A percentile compares a stretch with the other conserved stretches of the same genome.
Evolutionary conservation across 2,113 vertebrate species (phyloP).

Genomic region (Panthera leo): DNA sequence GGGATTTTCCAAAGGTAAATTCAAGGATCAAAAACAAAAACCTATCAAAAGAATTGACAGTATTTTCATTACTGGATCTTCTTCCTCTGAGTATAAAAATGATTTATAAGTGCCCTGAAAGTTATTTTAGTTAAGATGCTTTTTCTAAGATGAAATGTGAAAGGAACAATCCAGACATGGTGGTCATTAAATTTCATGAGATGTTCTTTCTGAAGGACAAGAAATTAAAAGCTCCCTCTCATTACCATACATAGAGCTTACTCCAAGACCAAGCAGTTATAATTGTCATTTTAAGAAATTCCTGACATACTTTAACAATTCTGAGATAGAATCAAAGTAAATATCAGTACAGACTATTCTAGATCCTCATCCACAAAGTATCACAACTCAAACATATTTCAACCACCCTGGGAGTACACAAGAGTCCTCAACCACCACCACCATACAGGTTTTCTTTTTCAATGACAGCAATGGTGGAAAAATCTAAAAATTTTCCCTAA

Average conservation of each 20-base stretch:
- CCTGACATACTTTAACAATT: neutral
- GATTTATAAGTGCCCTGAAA: neutral
- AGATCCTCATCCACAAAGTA: neutral
- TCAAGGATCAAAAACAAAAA: neutral
- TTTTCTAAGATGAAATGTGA: constrained; percentile 20
- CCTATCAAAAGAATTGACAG: neutral
- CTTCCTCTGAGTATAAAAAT: neutral
- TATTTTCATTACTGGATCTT: neutral
- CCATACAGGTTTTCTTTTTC: neutral
- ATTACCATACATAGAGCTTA: neutral
- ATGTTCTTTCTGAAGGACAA: neutral
- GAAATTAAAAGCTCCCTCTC: neutral
- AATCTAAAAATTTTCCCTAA: neutral
- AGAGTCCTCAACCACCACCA: neutral
- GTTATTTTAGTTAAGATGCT: neutral
- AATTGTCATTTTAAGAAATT: neutral
- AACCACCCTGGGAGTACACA: neutral
- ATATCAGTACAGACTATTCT: neutral
- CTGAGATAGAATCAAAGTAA: neutral
- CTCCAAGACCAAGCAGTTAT: neutral
- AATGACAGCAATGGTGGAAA: neutral
- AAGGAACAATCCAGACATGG: neutral
- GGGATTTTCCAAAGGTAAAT: neutral
- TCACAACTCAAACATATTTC: neutral
- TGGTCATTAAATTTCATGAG: neutral